Base-by-base conservation (phyloP, 2,888 invertebrate species). In the Lissonota sp. region DNA sequence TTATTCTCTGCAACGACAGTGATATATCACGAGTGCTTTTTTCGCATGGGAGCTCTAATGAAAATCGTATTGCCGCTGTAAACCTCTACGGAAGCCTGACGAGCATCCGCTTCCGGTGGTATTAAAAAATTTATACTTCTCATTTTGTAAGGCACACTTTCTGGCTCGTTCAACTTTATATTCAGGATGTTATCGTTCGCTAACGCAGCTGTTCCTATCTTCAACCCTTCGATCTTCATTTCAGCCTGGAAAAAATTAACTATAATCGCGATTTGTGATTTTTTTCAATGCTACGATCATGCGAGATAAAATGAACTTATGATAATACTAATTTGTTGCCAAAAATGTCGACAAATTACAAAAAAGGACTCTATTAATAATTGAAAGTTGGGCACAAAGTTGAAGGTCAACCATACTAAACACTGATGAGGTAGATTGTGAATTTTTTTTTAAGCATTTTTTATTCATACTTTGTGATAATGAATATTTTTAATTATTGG, bases 101-200 rank as follows among this genome's bases (percentile, higher is more conserved):
- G 84, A 8, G 84, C 85, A 53, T 87, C 82, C 8, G 86, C 86
- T 63, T 88, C 84, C 1, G 73, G 39, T 16, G 88, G 88, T 49
- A 88, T 87, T 0, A 80, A 46, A 58, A 88, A 88, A 26, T 88
- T 88, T 0, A 87, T 63, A 42, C 88, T 88, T 70, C 81, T 78
- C 16, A 86, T 66, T 16, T 70, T 63, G 37, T 53, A 60, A 39
- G 58, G 40, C 4, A 51, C 46, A 26, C 81, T 84, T 5, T 85
- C 83, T 6, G 71, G 51, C 71, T 86, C 86, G 46, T 86, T 86
- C 46, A 88, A 78, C 57, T 88, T 87, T 62, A 88, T 84, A 51
- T 88, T 88, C 44, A 88, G 77, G 6, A 86, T 66, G 44, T 86
- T 82, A 40, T 87, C 85, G 37, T 70, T 80, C 7, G 84, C 86